Base-by-base conservation (phyloP, 1,140 invertebrate species). In the Sycophaga agraensis region DNA sequence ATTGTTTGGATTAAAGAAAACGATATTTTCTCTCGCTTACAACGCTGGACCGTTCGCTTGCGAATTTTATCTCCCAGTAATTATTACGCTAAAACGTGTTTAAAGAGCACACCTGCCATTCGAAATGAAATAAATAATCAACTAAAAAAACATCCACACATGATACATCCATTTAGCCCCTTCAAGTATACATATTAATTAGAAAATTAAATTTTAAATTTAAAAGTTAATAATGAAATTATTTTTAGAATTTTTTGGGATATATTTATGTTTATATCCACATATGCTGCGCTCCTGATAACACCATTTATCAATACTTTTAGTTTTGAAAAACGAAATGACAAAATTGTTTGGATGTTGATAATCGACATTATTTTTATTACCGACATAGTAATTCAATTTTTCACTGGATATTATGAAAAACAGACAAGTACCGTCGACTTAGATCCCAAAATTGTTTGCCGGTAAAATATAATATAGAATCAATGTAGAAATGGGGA, bases 341-440 rank as follows among this genome's bases (percentile, higher is more conserved):
- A 68, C 0, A 70, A 53, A 51, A 45, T 59, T 6, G 12, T n/a
- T 0, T 24, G 58, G 1, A 5, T 67, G 12, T 21, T 64, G 0
- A 6, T 37, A 1, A 66, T 77, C 1, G 66, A 75, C 50, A 8
- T 46, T 2, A 43, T 74, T 0, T 68, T 75, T 12, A 2, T 70
- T 1, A 43, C 68, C 21, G 75, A 77, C 35, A 68, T 71, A 9
- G 7, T 68, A 4, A 19, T 70, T 8, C 54, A 58, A 21, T 78
- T 78, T 56, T 73, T 76, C n/a, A 79, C 74, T 7, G 78, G 78
- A 16, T 70, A 76, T 14, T 71, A 73, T 19, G 76, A 78, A 40
- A 43, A 63, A 14, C 14, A 14, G 4, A 74, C 69, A 0, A 69
- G 70, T 22, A 42, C 56, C 14, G 66, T 77, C 24, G 57, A 65